Evolutionary conservation across 2,113 vertebrate genomes (phyloP).

Genomic region (Riparia riparia): DNA sequence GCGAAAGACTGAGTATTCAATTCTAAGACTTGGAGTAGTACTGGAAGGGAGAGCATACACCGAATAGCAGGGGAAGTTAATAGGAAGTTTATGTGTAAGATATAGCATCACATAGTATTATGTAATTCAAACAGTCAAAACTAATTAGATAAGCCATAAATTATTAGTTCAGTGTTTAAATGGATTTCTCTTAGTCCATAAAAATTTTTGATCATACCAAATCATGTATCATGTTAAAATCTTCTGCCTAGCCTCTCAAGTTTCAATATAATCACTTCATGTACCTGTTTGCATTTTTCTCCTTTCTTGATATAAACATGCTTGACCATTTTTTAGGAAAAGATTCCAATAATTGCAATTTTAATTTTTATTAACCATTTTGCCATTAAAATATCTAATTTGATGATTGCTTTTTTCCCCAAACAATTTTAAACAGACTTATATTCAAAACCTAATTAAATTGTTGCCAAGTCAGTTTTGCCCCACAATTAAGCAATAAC

Average conservation of each 20-base stretch:
- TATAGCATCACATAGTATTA: neutral
- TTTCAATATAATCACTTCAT: neutral
- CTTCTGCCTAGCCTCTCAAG: neutral
- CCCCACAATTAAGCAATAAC: neutral
- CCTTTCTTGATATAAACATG: neutral
- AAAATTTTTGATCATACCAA: neutral
- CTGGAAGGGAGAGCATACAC: accelerated
- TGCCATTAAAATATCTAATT: neutral
- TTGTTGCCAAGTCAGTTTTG: neutral
- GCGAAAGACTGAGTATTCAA: neutral
- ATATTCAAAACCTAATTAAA: neutral
- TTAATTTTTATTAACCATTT: neutral
- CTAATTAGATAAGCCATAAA: neutral
- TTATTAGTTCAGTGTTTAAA: neutral
- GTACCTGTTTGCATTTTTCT: neutral
- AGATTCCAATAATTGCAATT: neutral
- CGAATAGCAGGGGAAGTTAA: neutral
- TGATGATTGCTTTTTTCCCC: neutral
- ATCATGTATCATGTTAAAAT: neutral
- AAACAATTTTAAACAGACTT: neutral
- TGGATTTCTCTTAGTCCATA: neutral
- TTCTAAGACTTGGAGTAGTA: neutral
- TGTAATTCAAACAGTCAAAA: neutral
- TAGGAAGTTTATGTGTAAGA: neutral
- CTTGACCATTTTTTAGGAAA: neutral